Evolutionary conservation across 2,113 vertebrate species (phyloP).

Genomic region (Brevimyrus niger): DNA sequence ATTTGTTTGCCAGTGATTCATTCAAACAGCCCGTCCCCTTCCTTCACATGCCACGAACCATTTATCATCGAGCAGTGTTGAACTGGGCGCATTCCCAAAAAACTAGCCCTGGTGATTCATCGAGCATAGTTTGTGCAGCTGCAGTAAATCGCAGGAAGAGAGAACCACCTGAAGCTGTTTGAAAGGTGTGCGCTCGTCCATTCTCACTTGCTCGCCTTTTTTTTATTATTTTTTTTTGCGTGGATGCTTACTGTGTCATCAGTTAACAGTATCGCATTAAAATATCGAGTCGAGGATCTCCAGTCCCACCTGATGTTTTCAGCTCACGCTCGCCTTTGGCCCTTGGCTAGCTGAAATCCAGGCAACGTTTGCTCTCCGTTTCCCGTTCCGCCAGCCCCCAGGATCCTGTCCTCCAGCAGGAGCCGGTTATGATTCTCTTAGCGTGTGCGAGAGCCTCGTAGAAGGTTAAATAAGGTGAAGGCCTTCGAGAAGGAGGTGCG

Average conservation of each 20-base stretch:
- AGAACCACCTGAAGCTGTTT: constrained; percentile 14
- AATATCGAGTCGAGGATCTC: neutral
- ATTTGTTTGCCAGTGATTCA: constrained; percentile 8
- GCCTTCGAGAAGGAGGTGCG: neutral
- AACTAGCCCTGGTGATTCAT: constrained; percentile 11
- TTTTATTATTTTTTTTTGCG: too few species aligned
- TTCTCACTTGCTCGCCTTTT: neutral
- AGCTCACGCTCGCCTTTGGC: neutral
- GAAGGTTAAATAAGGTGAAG: constrained; percentile 17
- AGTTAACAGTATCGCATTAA: neutral
- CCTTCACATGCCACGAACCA: neutral
- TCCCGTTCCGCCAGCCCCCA: neutral
- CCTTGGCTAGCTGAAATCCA: neutral
- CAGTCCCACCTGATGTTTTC: neutral
- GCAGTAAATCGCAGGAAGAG: neutral
- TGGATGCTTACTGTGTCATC: neutral
- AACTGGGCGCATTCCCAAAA: neutral
- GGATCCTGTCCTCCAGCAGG: neutral
- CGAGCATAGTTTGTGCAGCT: constrained; percentile 6
- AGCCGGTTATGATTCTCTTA: neutral
- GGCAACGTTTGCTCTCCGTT: neutral
- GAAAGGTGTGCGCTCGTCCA: neutral
- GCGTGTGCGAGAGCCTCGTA: neutral
- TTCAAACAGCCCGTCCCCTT: constrained; percentile 6
- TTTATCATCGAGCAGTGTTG: constrained; percentile 20